A percentile compares a stretch with the other conserved stretches of the same genome.
Conservation (phyloP, 2,888 invertebrate genomes). For the Neoitamus cyanurus region DNA sequence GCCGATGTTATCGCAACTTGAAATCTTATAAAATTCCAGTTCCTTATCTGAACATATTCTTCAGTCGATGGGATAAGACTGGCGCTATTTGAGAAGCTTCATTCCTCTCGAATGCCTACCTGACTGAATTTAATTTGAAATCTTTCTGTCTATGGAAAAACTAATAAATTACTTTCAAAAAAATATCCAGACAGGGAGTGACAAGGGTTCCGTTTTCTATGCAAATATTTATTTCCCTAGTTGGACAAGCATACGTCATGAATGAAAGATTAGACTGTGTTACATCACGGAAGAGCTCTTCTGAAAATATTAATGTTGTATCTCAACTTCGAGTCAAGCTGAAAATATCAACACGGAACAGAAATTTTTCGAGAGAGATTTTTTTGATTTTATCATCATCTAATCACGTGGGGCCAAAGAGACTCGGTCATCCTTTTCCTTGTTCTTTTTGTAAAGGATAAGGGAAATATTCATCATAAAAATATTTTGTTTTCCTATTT, state of each 20-base stretch:
- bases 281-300: neutral
- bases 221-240: neutral
- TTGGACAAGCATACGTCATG: slow-evolving; percentile 4
- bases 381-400: too few species aligned
- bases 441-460: too few species aligned
- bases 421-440: too few species aligned
- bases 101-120: neutral
- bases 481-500: too few species aligned
- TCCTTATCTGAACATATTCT: neutral
- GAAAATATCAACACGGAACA: neutral
- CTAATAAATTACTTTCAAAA: slow-evolving; percentile 9
- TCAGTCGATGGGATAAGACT: neutral
- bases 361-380: neutral
- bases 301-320: neutral
- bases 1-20: neutral
- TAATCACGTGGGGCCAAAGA: too few species aligned
- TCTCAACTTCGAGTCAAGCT: neutral
- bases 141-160: neutral
- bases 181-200: neutral
- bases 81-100: neutral
- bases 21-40: neutral
- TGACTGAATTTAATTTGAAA: neutral
- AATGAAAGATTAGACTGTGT: slow-evolving; percentile 13
- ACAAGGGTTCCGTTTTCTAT: slow-evolving; percentile 20
- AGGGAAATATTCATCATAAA: too few species aligned